phyloP scores from a whole-genome alignment of 92 coral and sea anemone species.

The Montipora capitata region DNA sequence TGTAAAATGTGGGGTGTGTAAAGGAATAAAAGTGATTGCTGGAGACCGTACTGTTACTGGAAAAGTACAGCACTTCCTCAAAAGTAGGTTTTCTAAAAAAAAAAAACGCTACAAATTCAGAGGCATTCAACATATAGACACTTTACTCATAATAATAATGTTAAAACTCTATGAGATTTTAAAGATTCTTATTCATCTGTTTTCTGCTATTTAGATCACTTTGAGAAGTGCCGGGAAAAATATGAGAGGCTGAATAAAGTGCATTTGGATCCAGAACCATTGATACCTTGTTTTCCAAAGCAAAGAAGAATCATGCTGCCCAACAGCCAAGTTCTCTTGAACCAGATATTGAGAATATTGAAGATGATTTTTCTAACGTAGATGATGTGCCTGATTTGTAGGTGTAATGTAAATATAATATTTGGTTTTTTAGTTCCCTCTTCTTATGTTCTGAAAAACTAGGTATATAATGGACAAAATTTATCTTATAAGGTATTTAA shows the following conservation, averaged over 20 bases:
- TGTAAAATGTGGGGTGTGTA: no score
- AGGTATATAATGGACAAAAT: conserved; percentile 14
- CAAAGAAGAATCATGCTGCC: conserved; percentile 37
- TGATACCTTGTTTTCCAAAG: conserved; percentile 42
- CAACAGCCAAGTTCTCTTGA: conserved; percentile 50
- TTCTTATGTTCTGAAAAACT: neutral
- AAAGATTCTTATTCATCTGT: neutral
- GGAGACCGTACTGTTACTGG: conserved; percentile 19
- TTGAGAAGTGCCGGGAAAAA: conserved; percentile 46
- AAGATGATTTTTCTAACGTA: conserved; percentile 40
- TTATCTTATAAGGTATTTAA: neutral
- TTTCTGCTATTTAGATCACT: conserved; percentile 9
- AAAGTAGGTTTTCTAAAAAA: neutral
- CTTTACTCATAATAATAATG: conserved; percentile 44
- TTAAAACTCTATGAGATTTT: conserved; percentile 24
- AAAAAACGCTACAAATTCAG: conserved; percentile 11
- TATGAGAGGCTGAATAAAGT: conserved; percentile 43
- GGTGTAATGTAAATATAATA: conserved; percentile 20
- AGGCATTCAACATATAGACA: conserved; percentile 47
- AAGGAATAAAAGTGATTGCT: no score
- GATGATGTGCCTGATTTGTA: conserved; percentile 61
- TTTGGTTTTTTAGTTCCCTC: neutral
- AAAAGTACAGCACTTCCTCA: conserved; percentile 25
- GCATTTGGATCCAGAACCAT: conserved; percentile 45
- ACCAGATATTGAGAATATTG: conserved; percentile 32